These are phyloP conservation scores for Campopleginae sp. DNA, from an alignment of 2,888 invertebrate genomes.

Conservation along the genomic window DNA sequence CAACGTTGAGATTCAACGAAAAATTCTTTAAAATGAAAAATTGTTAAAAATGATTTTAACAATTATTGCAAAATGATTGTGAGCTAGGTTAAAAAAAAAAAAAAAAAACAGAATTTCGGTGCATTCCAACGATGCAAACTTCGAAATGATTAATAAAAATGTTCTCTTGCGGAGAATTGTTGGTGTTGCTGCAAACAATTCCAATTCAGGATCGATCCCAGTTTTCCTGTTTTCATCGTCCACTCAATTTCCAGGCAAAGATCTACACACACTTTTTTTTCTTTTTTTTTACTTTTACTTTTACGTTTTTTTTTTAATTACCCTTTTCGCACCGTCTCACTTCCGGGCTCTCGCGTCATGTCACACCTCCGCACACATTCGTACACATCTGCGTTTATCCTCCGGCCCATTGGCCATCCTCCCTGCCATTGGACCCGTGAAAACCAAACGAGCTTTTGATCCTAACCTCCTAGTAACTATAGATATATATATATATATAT, in stretches of 20 bases:
- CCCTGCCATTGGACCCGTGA: conserved; percentile 46
- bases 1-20: too few relatives aligned
- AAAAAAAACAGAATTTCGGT: too few relatives aligned
- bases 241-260: background rate
- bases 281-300: too few relatives aligned
- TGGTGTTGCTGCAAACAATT: too few relatives aligned
- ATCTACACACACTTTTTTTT: background rate
- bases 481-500: background rate
- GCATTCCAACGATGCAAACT: too few relatives aligned
- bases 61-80: too few relatives aligned
- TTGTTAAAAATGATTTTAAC: too few relatives aligned
- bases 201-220: background rate
- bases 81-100: too few relatives aligned
- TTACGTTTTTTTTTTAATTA: conserved; percentile 5
- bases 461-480: conserved; percentile 22
- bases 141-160: too few relatives aligned
- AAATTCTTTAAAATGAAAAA: too few relatives aligned
- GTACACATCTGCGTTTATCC: conserved; percentile 14
- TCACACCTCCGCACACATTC: background rate
- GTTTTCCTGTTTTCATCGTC: background rate
- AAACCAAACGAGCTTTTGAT: conserved; percentile 62
- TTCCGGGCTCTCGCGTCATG: conserved; percentile 10
- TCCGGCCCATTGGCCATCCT: conserved; percentile 44
- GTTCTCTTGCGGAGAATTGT: too few relatives aligned
- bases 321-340: conserved; percentile 17